phyloP scores from a whole-genome alignment of 2,797 vertebrate genomes.

The Ceryle rudis region DNA sequence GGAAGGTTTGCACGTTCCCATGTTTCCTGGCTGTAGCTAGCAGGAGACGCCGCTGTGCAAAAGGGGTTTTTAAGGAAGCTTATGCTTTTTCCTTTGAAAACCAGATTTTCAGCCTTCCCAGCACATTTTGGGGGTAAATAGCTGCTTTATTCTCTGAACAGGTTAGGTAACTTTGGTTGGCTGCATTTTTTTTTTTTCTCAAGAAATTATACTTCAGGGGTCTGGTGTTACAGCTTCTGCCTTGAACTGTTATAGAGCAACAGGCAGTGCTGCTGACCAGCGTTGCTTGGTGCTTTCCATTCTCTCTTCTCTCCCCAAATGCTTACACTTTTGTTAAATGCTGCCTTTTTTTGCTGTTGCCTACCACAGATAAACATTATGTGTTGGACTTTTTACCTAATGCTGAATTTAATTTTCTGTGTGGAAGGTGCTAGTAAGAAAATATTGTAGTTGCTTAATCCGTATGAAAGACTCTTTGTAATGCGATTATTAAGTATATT shows the following conservation, averaged over 20 bases:
- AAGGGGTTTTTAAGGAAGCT: background rate
- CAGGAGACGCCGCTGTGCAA: background rate
- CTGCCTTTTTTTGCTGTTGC: background rate
- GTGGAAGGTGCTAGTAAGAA: background rate
- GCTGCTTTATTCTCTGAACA: constrained; percentile 45
- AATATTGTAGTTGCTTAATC: background rate
- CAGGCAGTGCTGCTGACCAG: background rate
- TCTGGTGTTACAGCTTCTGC: background rate
- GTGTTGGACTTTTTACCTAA: background rate
- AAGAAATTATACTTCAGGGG: constrained; percentile 34
- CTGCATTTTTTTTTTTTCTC: constrained; percentile 1
- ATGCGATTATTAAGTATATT: background rate
- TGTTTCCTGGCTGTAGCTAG: background rate
- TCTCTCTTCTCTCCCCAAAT: background rate
- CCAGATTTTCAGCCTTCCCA: constrained; percentile 31
- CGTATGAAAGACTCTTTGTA: background rate
- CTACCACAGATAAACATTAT: background rate
- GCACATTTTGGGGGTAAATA: background rate
- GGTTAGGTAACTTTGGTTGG: constrained; percentile 45
- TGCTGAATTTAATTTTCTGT: background rate
- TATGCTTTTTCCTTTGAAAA: constrained; percentile 24
- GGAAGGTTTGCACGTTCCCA: background rate
- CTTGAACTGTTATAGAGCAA: background rate
- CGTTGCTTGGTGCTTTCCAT: background rate
- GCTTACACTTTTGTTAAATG: background rate